Percentiles rank a stretch among this genome's conserved stretches.
Conservation (phyloP, 2,113 vertebrate genomes). For the Sylvia atricapilla region DNA sequence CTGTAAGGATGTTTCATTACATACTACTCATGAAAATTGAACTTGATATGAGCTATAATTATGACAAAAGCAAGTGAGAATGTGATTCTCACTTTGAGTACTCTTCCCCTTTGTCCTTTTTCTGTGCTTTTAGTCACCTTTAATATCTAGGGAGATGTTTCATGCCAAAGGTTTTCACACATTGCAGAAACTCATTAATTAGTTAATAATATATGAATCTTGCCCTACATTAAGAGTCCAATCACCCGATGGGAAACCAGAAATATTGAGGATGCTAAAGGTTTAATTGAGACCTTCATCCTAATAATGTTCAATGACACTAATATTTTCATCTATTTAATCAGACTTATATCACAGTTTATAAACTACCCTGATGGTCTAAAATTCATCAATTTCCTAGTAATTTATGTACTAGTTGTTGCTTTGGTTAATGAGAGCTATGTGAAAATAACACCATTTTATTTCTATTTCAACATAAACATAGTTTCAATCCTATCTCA, state of each 20-base stretch:
- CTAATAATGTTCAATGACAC: neutral
- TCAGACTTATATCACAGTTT: neutral
- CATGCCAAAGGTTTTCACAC: constrained; percentile 65
- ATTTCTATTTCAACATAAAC: neutral
- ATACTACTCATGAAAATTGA: constrained; percentile 50
- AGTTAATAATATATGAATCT: constrained; percentile 74
- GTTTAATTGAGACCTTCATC: constrained; percentile 59
- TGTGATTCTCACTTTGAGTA: constrained; percentile 36
- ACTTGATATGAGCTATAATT: constrained; percentile 65
- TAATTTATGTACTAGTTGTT: neutral
- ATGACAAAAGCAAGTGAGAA: constrained; percentile 58
- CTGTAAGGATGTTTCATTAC: constrained; percentile 2
- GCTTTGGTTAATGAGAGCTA: neutral
- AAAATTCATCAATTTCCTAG: neutral
- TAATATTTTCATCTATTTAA: constrained; percentile 4
- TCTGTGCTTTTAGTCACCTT: constrained; percentile 64
- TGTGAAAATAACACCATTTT: neutral
- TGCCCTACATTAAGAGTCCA: constrained; percentile 52
- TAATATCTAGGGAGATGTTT: constrained; percentile 54
- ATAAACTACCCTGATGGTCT: neutral
- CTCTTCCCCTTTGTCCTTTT: constrained; percentile 61
- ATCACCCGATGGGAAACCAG: constrained; percentile 51
- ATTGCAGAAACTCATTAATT: constrained; percentile 71
- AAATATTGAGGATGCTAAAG: constrained; percentile 53
- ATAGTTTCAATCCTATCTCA: neutral